Evolutionary conservation across 2,113 vertebrate genomes (phyloP).

Genomic region (Plecturocebus donacophilus): DNA sequence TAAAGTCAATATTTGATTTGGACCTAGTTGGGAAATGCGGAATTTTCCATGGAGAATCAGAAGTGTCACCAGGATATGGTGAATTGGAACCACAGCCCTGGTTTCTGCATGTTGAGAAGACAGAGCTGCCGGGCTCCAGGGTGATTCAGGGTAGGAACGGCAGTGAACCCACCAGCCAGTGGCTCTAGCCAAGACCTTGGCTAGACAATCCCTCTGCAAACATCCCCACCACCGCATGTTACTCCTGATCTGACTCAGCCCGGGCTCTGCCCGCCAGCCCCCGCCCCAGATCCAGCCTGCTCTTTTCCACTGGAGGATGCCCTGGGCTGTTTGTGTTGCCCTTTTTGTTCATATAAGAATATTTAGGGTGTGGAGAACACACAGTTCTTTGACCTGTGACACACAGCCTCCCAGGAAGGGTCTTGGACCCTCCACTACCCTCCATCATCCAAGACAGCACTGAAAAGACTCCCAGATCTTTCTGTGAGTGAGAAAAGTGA

Average conservation of each 20-base stretch:
- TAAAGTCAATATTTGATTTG: conserved; percentile 59
- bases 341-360: not conserved
- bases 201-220: not conserved
- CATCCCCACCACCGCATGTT: not conserved
- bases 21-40: not conserved
- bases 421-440: not conserved
- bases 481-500: not conserved
- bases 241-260: not conserved
- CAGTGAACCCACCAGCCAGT: not conserved
- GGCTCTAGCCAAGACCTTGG: not conserved
- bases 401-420: not conserved
- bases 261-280: not conserved
- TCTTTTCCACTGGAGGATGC: not conserved
- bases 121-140: not conserved
- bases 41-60: conserved; percentile 39
- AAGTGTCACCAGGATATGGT: not conserved
- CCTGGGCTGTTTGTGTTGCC: fast-evolving
- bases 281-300: not conserved
- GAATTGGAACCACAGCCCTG: not conserved
- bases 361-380: not conserved
- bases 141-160: not conserved
- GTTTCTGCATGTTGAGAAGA: not conserved
- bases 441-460: not conserved
- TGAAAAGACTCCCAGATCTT: not conserved
- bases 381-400: not conserved